Base-by-base conservation (phyloP, 2,113 vertebrate species). In the Physeter macrocephalus region DNA sequence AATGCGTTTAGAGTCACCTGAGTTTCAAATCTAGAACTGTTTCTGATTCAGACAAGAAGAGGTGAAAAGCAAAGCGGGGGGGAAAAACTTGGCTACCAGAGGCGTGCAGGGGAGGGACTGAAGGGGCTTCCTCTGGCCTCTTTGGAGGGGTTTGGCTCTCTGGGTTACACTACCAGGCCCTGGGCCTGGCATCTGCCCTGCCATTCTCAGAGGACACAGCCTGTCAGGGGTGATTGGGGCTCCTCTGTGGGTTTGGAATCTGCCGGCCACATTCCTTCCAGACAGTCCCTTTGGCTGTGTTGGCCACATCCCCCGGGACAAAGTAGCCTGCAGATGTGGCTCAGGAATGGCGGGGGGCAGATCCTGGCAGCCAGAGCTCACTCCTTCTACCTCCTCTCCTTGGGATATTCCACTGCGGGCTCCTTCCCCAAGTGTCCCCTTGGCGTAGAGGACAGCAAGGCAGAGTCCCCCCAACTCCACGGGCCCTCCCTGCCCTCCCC, bases 401-500 rank as follows among this genome's bases (percentile, higher is more conserved):
- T 36, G 46, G 69, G 46, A 34, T 41, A n/a, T 31, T 81, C 23
- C 12, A 46, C 78, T 69, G 57, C 5, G 2, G 4, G 7, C 3
- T 31, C 25, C 23, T 54, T 86, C 39, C 8, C 25, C 21, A 20
- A 54, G 39, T 59, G 67, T 49, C 66, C 59, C 83, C 23, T 5
- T 62, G 11, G 25, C 14, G 5, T 9, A 29, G 67, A 57, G 62
- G 49, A 23, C 17, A 88, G 31, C 43, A 78, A 72, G 39, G 15
- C n/a, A 49, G 34, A 71, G 64, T 71, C 0, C 0, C 10, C 61
- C 12, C 57, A 62, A 8, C 11, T 29, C 8, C 43, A 23, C 0
- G 0, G 3, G 34, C n/a, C 43, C 80, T 90, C 85, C 9, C 12
- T 29, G 12, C 34, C 98, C 15, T 98, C 91, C 98, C 98, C 98